Conservation (phyloP, 2,113 vertebrate species). For the Channa maculata region DNA sequence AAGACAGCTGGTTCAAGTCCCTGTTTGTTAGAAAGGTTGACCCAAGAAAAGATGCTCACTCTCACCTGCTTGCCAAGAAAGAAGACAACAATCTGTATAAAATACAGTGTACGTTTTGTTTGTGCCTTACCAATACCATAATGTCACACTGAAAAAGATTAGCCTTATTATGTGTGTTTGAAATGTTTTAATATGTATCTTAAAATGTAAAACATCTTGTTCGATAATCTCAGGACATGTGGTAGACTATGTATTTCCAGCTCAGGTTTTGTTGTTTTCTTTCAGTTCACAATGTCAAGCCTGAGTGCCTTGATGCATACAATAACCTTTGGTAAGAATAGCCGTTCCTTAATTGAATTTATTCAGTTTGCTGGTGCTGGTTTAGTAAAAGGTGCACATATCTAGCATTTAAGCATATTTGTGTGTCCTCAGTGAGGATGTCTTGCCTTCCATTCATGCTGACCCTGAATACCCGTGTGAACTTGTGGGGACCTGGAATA, state of each 20-base stretch:
- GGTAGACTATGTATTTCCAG: not conserved
- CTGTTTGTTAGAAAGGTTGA: conserved; percentile 97
- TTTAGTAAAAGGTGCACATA: not conserved
- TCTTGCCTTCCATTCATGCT: conserved; percentile 92
- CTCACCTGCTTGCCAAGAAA: conserved; percentile 95
- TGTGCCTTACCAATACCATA: not conserved
- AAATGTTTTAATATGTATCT: not conserved
- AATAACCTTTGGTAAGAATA: conserved; percentile 93
- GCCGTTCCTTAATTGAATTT: not conserved
- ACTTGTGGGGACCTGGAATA: conserved; percentile 99
- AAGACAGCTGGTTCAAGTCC: conserved; percentile 97
- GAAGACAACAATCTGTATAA: conserved; percentile 98
- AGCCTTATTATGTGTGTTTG: not conserved
- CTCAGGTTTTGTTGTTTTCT: conserved; percentile 64
- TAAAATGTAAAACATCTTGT: not conserved
- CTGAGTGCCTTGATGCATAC: conserved; percentile 95
- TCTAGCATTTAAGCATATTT: conserved; percentile 11
- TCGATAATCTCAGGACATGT: not conserved
- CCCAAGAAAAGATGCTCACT: conserved; percentile 97
- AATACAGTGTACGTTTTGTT: conserved; percentile 90
- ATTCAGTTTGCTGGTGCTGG: not conserved
- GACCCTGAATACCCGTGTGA: conserved; percentile 94
- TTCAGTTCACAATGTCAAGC: conserved; percentile 99
- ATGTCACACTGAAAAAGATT: too few species aligned
- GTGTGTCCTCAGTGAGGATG: conserved; percentile 85